Percentiles rank a stretch among this genome's conserved stretches.
phyloP scores from a whole-genome alignment of 2,888 invertebrate species.

The Agrochola lota region DNA sequence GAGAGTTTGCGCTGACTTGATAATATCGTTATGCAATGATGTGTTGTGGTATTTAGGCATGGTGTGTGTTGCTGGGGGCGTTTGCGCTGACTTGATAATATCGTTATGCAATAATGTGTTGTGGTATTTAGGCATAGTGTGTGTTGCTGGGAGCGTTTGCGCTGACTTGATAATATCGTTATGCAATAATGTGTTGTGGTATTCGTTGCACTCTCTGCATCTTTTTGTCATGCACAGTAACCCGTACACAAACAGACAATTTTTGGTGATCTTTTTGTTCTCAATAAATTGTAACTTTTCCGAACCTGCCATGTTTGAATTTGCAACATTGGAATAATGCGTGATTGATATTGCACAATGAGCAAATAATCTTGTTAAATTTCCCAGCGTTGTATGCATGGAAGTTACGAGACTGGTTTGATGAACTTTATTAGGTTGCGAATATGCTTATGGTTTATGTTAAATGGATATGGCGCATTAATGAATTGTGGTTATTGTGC shows the following conservation, averaged over 20 bases:
- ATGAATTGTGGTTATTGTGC: not conserved
- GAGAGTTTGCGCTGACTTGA: too few species aligned
- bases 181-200: too few species aligned
- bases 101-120: too few species aligned
- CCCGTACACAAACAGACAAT: not conserved
- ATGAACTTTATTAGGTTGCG: too few species aligned
- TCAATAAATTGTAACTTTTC: not conserved
- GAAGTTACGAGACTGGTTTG: not conserved
- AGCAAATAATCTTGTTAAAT: too few species aligned
- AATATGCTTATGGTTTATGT: not conserved
- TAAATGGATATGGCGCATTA: not conserved
- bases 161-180: too few species aligned
- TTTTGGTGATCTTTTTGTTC: not conserved
- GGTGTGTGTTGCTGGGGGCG: too few species aligned
- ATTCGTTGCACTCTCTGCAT: not conserved
- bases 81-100: too few species aligned
- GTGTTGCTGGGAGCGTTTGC: too few species aligned
- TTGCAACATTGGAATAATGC: not conserved
- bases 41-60: too few species aligned
- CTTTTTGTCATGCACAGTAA: not conserved
- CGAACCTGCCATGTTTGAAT: not conserved
- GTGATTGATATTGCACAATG: not conserved
- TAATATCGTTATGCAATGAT: too few species aligned
- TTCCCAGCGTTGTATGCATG: not conserved
- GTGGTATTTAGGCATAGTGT: too few species aligned